A percentile compares a stretch with the other conserved stretches of the same genome.
These are phyloP conservation scores for Gavia stellata DNA, from an alignment of 2,113 vertebrate species.

Conservation along the genomic window DNA sequence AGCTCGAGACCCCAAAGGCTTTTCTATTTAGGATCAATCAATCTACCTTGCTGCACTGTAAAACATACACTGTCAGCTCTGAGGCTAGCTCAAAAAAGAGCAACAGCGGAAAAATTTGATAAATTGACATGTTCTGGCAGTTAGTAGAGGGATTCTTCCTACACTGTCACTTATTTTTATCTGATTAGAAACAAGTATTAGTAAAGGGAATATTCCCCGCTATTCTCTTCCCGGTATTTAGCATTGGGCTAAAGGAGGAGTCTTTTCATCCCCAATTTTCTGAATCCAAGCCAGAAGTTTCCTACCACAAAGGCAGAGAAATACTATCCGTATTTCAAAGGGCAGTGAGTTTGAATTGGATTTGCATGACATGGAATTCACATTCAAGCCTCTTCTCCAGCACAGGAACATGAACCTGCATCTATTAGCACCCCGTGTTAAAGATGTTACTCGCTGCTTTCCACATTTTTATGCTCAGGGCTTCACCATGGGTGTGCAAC, in stretches of 20 bases:
- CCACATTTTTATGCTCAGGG: not conserved
- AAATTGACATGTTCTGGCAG: constrained; percentile 57
- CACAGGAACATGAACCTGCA: not conserved
- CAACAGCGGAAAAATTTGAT: constrained; percentile 52
- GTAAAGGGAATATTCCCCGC: constrained; percentile 25
- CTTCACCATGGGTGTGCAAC: rapidly evolving
- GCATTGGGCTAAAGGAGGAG: not conserved
- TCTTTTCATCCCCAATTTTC: not conserved
- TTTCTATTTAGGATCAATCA: constrained; percentile 67
- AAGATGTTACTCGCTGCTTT: not conserved
- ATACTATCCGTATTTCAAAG: not conserved
- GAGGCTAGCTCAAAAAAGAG: constrained; percentile 40
- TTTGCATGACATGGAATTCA: not conserved
- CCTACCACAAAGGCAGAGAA: not conserved
- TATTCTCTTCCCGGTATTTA: constrained; percentile 3
- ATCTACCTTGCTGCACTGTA: constrained; percentile 57
- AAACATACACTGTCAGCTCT: constrained; percentile 57
- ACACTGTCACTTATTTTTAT: constrained; percentile 57
- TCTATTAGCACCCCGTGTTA: not conserved
- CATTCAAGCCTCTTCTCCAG: not conserved
- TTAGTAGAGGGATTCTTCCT: constrained; percentile 41
- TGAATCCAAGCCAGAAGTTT: not conserved
- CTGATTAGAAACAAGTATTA: constrained; percentile 46
- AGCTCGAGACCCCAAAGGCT: constrained; percentile 57
- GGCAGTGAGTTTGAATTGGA: not conserved